These are phyloP conservation scores for Deilephila elpenor DNA, from an alignment of 2,888 invertebrate genomes.

Conservation along the genomic window DNA sequence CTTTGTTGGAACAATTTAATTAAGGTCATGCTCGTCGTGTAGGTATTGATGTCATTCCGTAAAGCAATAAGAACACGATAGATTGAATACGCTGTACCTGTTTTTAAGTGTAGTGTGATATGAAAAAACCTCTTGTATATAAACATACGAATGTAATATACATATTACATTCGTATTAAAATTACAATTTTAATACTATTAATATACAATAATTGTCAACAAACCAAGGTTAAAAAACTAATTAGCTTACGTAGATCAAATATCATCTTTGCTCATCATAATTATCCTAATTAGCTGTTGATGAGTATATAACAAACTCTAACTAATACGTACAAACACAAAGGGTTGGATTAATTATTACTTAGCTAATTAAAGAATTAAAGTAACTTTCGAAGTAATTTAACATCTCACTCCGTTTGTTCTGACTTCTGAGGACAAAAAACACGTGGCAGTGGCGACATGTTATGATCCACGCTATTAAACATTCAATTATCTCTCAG, in stretches of 20 bases:
- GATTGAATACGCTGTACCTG: no score
- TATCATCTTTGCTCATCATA: not conserved
- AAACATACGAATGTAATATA: not conserved
- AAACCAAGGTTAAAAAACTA: not conserved
- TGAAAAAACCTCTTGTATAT: not conserved
- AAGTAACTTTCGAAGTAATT: slow-evolving; percentile 17
- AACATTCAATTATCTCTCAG: not conserved
- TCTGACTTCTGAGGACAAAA: slow-evolving; percentile 17
- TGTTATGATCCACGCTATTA: slow-evolving; percentile 9
- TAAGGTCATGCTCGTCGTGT: not conserved
- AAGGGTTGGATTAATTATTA: not conserved
- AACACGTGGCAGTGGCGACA: slow-evolving; percentile 22
- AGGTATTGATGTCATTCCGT: no score
- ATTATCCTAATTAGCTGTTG: slow-evolving; percentile 9
- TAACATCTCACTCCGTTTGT: slow-evolving; percentile 9
- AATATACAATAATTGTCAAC: no score
- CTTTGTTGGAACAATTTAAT: not conserved
- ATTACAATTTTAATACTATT: not conserved
- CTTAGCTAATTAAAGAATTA: slow-evolving; percentile 28
- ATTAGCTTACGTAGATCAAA: not conserved
- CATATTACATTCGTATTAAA: no score
- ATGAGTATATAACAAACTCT: not conserved
- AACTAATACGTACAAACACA: not conserved
- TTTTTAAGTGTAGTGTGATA: no score
- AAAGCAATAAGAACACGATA: no score